Percentiles rank a stretch among this genome's conserved stretches.
phyloP scores from a whole-genome alignment of 2,797 vertebrate genomes.

The Telmatherina bonti region DNA sequence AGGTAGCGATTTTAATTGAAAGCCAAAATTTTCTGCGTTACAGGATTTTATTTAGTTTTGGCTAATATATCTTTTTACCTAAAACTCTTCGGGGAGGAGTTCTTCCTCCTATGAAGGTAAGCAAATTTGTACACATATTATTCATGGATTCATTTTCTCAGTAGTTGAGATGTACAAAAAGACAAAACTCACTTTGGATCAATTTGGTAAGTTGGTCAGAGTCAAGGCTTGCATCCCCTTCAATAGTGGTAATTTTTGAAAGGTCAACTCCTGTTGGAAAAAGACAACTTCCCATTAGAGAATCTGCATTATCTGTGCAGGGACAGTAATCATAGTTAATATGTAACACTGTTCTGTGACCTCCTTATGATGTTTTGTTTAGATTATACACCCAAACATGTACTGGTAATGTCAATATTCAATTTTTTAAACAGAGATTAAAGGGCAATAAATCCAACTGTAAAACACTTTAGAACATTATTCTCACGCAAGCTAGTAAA shows the following conservation, averaged over 20 bases:
- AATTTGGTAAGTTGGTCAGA: slow-evolving; percentile 79
- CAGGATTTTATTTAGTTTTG: background rate
- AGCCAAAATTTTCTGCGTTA: slow-evolving; percentile 20
- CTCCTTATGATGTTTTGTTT: background rate
- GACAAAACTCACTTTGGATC: slow-evolving; percentile 84
- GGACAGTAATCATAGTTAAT: background rate
- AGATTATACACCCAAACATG: background rate
- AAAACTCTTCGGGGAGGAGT: slow-evolving; percentile 34
- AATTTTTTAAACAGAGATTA: background rate
- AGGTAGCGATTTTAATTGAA: slow-evolving; percentile 10
- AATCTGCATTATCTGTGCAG: background rate
- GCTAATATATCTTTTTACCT: slow-evolving; percentile 66
- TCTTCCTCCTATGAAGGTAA: slow-evolving; percentile 64
- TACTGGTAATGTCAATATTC: background rate
- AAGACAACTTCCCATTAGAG: background rate
- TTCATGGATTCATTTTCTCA: slow-evolving; percentile 7
- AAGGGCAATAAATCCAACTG: background rate
- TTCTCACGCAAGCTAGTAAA: background rate
- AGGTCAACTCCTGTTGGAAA: slow-evolving; percentile 50
- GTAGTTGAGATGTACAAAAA: background rate
- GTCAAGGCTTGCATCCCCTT: slow-evolving; percentile 76
- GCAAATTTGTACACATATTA: slow-evolving; percentile 41
- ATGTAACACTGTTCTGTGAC: background rate
- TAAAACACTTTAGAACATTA: background rate
- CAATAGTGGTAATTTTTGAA: slow-evolving; percentile 57